Percentiles rank a stretch among this genome's conserved stretches.
Conservation (phyloP, 92 coral and sea anemone species). For the Heteractis magnifica region DNA sequence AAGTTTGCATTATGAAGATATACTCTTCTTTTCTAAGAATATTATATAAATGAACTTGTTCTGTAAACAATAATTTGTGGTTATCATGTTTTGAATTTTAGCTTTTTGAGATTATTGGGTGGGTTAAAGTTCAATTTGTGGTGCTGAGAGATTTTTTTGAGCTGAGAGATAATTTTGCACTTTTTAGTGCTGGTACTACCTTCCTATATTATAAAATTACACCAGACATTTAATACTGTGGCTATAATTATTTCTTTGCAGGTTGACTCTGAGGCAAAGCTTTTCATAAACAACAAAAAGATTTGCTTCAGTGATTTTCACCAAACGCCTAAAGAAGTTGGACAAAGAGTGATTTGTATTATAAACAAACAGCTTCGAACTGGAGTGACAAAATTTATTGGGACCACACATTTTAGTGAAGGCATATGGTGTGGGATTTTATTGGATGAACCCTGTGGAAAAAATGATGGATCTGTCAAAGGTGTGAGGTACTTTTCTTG, state of each 20-base stretch:
- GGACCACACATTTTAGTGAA: conserved; percentile 81
- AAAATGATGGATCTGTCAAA: conserved; percentile 90
- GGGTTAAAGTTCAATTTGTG: background rate
- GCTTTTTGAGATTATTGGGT: background rate
- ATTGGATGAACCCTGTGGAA: conserved; percentile 83
- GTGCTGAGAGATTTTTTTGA: conserved; percentile 3
- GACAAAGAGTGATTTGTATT: conserved; percentile 83
- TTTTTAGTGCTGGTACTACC: background rate
- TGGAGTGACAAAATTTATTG: conserved; percentile 78
- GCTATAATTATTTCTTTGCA: background rate
- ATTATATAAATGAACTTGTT: background rate
- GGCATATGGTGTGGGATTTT: conserved; percentile 97
- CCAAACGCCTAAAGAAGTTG: conserved; percentile 44
- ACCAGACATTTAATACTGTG: background rate
- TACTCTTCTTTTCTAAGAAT: background rate
- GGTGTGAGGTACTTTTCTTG: conserved; percentile 90
- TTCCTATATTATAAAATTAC: background rate
- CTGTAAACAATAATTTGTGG: background rate
- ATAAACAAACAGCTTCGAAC: conserved; percentile 69
- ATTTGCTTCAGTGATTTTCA: conserved; percentile 21
- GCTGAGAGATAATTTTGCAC: background rate
- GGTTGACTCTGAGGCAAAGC: conserved; percentile 33
- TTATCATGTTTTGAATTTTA: background rate
- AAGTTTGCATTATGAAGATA: background rate
- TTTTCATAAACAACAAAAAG: conserved; percentile 13